Percentiles rank a stretch among this genome's conserved stretches.
phyloP scores from a whole-genome alignment of 2,113 vertebrate species.

The Toxotes jaculatrix region DNA sequence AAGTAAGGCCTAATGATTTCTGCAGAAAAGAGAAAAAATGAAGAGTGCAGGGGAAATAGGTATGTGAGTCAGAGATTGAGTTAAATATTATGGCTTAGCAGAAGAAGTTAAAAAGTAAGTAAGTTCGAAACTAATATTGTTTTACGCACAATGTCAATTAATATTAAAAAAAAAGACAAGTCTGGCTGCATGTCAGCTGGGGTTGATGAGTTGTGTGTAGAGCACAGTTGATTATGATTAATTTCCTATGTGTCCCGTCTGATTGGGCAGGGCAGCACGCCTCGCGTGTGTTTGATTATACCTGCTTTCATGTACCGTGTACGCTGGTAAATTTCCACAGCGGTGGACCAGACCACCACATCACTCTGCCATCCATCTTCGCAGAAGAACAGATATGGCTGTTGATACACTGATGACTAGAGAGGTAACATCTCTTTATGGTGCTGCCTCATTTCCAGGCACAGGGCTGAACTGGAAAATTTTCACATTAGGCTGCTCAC shows the following conservation, averaged over 20 bases:
- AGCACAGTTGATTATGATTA: not conserved
- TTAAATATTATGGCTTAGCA: not conserved
- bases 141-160: not conserved
- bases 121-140: not conserved
- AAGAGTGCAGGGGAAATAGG: not conserved
- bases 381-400: constrained; percentile 7
- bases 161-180: not conserved
- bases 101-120: not conserved
- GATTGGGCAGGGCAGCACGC: not conserved
- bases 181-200: not conserved
- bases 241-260: constrained; percentile 28
- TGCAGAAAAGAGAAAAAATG: not conserved
- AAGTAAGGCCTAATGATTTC: constrained; percentile 19
- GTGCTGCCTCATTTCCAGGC: constrained; percentile 50
- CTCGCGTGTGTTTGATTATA: constrained; percentile 18
- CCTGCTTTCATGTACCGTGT: not conserved
- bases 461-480: constrained; percentile 44
- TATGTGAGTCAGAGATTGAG: not conserved
- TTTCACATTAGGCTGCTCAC: constrained; percentile 35
- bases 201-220: not conserved
- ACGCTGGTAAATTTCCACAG: constrained; percentile 56
- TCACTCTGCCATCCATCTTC: constrained; percentile 40
- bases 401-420: not conserved
- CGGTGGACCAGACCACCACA: not conserved
- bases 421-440: constrained; percentile 22